phyloP scores from a whole-genome alignment of 2,113 vertebrate species.

The Rutilus rutilus region DNA sequence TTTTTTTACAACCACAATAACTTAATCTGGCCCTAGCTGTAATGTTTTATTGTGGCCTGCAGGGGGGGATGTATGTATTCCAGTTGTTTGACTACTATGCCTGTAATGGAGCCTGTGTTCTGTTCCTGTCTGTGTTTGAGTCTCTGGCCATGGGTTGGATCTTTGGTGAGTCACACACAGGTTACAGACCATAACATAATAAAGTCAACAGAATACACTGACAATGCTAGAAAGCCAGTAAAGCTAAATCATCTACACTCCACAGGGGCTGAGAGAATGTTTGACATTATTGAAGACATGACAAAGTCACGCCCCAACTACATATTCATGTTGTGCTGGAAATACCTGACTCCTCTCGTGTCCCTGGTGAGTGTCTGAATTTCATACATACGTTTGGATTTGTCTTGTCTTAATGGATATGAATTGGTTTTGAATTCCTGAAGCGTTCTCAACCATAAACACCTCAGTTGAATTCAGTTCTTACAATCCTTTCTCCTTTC shows the following conservation, averaged over 20 bases:
- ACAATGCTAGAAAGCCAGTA: neutral
- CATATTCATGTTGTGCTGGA: conserved; percentile 77
- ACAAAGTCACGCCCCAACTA: conserved; percentile 60
- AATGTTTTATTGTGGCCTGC: conserved; percentile 13
- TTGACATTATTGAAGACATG: conserved; percentile 73
- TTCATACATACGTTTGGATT: neutral
- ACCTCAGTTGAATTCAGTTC: neutral
- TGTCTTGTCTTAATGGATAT: neutral
- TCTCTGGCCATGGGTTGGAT: conserved; percentile 72
- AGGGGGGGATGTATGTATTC: conserved; percentile 79
- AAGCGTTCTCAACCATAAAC: neutral
- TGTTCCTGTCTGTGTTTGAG: conserved; percentile 74
- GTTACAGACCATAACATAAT: neutral
- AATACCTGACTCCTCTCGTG: conserved; percentile 72
- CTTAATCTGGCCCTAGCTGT: neutral
- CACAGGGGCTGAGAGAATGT: conserved; percentile 68
- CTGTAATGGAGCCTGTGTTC: conserved; percentile 74
- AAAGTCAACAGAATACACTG: neutral
- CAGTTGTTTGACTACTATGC: conserved; percentile 81
- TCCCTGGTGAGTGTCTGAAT: conserved; percentile 66
- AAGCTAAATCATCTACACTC: neutral
- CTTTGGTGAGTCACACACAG: conserved; percentile 66
- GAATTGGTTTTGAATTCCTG: neutral
- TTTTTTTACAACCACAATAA: neutral
- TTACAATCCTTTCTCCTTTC: neutral